Evolutionary conservation across 2,113 vertebrate species (phyloP).

Genomic region (Melanotaenia duboulayi): DNA sequence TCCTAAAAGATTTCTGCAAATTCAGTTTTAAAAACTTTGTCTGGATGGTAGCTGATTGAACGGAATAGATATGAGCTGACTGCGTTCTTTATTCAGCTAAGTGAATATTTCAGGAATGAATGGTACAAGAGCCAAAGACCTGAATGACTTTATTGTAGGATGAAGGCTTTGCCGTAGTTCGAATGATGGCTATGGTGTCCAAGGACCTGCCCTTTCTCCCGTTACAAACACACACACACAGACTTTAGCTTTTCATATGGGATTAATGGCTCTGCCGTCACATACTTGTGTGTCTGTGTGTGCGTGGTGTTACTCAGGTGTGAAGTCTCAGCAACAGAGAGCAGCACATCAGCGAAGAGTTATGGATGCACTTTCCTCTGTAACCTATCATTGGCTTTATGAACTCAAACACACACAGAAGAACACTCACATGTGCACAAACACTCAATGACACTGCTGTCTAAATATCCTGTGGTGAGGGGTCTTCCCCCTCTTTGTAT

Average conservation of each 20-base stretch:
- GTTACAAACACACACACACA: constrained; percentile 55
- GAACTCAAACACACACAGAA: constrained; percentile 44
- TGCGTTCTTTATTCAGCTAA: constrained; percentile 12
- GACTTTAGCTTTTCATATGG: constrained; percentile 9
- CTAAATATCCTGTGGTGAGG: constrained; percentile 49
- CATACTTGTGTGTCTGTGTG: constrained; percentile 12
- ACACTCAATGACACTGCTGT: constrained; percentile 27
- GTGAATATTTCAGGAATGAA: constrained; percentile 20
- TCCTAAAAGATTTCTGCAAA: background rate
- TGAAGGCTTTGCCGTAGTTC: constrained; percentile 45
- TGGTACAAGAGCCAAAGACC: constrained; percentile 6
- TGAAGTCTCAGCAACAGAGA: constrained; percentile 43
- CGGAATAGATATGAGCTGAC: constrained; percentile 49
- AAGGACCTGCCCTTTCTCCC: constrained; percentile 68
- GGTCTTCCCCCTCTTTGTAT: constrained; percentile 52
- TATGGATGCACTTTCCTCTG: constrained; percentile 36
- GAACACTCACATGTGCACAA: constrained; percentile 10
- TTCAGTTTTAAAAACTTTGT: background rate
- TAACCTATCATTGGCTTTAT: constrained; percentile 55
- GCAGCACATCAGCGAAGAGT: constrained; percentile 29
- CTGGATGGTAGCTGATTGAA: constrained; percentile 24
- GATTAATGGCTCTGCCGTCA: constrained; percentile 25
- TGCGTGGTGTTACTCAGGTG: constrained; percentile 20
- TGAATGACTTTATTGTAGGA: constrained; percentile 16
- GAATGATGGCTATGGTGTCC: constrained; percentile 26